phyloP scores from a whole-genome alignment of 2,113 vertebrate species.

The Dasyurus viverrinus region DNA sequence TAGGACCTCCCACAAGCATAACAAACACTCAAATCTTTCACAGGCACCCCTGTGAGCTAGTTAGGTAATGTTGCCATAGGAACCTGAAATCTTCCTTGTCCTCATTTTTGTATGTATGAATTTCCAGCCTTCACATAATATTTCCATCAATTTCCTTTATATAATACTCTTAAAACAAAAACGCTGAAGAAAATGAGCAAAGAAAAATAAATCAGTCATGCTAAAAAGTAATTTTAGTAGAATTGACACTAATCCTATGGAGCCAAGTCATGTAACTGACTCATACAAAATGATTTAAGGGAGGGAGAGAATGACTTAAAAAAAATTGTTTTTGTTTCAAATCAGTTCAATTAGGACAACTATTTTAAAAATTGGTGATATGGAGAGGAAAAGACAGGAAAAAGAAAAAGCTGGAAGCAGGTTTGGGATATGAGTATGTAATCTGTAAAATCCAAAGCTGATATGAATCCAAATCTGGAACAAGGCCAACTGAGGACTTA shows the following conservation, averaged over 20 bases:
- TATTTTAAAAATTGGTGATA: not conserved
- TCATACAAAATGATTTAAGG: not conserved
- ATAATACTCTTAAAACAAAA: slow-evolving; percentile 25
- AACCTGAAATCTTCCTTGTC: slow-evolving; percentile 5
- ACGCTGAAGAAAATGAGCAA: slow-evolving; percentile 38
- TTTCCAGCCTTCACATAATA: slow-evolving; percentile 25
- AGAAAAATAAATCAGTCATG: not conserved
- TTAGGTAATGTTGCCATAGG: not conserved
- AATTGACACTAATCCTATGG: not conserved
- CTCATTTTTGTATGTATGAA: not conserved
- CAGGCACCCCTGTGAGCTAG: not conserved
- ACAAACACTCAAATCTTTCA: not conserved
- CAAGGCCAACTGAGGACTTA: not conserved
- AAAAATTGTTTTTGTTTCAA: not conserved
- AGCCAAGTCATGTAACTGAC: not conserved
- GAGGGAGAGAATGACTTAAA: not conserved
- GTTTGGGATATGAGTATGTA: not conserved
- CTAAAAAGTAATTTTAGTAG: slow-evolving; percentile 26
- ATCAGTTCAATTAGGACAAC: not conserved
- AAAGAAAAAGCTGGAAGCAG: not conserved
- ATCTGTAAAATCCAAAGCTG: not conserved
- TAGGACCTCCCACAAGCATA: not conserved
- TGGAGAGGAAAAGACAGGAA: not conserved
- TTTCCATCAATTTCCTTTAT: slow-evolving; percentile 22
- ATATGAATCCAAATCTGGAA: not conserved